Evolutionary conservation across 2,113 vertebrate genomes (phyloP).

Genomic region (Scophthalmus maximus): DNA sequence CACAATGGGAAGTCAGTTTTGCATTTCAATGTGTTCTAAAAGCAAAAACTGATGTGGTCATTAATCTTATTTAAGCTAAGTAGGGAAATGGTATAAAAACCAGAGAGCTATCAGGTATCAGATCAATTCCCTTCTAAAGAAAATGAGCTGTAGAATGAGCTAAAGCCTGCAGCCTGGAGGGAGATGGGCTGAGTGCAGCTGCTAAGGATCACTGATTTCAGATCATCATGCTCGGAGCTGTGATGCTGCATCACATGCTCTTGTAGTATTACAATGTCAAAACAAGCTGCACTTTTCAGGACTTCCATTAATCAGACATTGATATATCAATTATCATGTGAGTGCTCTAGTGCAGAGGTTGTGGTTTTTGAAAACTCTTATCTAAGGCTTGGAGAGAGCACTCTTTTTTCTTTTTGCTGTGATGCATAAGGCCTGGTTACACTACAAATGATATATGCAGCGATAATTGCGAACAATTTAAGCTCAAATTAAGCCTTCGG

Average conservation of each 20-base stretch:
- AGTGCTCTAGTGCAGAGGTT: neutral
- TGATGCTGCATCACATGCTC: neutral
- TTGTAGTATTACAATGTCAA: neutral
- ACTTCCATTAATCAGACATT: neutral
- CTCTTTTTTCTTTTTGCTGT: neutral
- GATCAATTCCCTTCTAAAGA: neutral
- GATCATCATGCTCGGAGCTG: neutral
- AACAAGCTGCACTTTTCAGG: neutral
- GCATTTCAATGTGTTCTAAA: slow-evolving; percentile 6
- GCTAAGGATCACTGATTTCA: slow-evolving; percentile 11
- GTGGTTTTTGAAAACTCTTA: neutral
- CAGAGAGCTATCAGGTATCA: slow-evolving; percentile 3
- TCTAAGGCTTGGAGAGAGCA: neutral
- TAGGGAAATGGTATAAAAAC: neutral
- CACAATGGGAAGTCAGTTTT: neutral
- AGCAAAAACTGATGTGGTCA: slow-evolving; percentile 1
- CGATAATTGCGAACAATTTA: neutral
- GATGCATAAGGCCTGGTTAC: neutral
- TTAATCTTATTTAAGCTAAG: slow-evolving; percentile 28
- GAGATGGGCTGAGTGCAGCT: neutral
- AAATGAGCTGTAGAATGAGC: neutral
- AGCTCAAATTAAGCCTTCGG: slow-evolving; percentile 1
- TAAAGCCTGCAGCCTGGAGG: neutral
- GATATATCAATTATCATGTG: neutral
- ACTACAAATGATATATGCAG: neutral